phyloP scores from a whole-genome alignment of 1,140 invertebrate species.

The Ceratina japonica region DNA sequence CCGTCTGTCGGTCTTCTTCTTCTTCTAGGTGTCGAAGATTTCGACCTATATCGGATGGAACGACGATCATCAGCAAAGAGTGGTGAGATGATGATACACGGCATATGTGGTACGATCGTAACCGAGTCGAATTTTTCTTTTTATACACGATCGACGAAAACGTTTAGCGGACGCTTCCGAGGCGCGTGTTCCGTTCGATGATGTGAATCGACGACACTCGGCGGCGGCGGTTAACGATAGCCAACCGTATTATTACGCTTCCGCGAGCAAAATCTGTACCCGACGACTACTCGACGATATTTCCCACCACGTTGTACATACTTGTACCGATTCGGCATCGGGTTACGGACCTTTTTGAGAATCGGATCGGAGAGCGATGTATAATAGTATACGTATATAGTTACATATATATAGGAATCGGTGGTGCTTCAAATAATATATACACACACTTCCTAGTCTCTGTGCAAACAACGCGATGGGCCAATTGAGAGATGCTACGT shows the following conservation, averaged over 20 bases:
- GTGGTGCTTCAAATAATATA: conserved; percentile 45
- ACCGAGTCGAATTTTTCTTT: conserved; percentile 66
- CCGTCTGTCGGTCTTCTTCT: conserved; percentile 40
- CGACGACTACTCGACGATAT: not conserved
- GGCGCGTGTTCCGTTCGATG: conserved; percentile 60
- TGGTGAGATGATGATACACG: conserved; percentile 76
- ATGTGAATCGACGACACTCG: no score
- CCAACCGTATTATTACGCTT: not conserved
- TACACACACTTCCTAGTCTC: conserved; percentile 36
- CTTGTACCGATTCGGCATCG: no score
- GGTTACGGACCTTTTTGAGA: not conserved
- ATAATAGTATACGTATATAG: no score
- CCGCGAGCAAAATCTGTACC: not conserved
- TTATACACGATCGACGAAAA: conserved; percentile 65
- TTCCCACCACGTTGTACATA: not conserved
- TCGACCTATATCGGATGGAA: conserved; percentile 76
- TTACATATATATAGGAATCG: conserved; percentile 3
- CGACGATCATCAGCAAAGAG: conserved; percentile 75
- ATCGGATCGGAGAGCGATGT: not conserved
- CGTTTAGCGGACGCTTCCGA: conserved; percentile 37
- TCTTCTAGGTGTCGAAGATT: conserved; percentile 77
- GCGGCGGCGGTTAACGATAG: no score
- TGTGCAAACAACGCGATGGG: not conserved
- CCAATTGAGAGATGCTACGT: not conserved
- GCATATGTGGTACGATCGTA: conserved; percentile 59